These are phyloP conservation scores for Latheticus oryzae DNA, from an alignment of 2,888 invertebrate species.

Conservation along the genomic window DNA sequence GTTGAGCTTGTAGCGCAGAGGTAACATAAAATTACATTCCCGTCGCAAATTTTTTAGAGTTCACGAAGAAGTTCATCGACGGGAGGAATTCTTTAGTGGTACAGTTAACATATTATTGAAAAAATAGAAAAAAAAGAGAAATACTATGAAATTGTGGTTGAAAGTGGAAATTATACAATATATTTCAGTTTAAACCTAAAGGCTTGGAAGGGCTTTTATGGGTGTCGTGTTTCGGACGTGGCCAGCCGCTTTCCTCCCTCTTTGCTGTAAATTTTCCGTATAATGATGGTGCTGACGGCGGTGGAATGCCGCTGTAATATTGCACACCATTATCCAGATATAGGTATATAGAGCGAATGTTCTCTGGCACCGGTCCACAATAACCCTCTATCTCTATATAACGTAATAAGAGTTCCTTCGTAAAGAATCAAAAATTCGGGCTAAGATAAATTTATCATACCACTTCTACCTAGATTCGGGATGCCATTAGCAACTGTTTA, in stretches of 20 bases:
- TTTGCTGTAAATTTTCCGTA: slow-evolving; percentile 61
- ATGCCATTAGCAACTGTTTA: slow-evolving; percentile 37
- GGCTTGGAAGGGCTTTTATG: slow-evolving; percentile 12
- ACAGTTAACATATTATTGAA: background rate
- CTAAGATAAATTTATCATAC: slow-evolving; percentile 22
- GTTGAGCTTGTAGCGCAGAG: slow-evolving; percentile 19
- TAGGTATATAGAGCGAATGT: slow-evolving; percentile 48
- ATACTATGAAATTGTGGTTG: no score
- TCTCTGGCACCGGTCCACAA: slow-evolving; percentile 5
- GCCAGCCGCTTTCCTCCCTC: slow-evolving; percentile 38
- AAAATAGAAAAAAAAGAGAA: no score
- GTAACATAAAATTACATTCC: slow-evolving; percentile 35
- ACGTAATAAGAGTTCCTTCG: no score
- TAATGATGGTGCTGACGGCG: slow-evolving; percentile 61
- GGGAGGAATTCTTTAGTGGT: slow-evolving; percentile 16
- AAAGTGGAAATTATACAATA: slow-evolving; percentile 18
- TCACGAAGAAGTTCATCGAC: slow-evolving; percentile 28
- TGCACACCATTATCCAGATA: slow-evolving; percentile 49
- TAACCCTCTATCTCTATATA: no score
- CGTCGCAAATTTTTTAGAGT: slow-evolving; percentile 20
- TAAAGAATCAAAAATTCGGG: slow-evolving; percentile 18
- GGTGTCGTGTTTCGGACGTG: slow-evolving; percentile 35
- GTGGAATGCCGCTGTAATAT: slow-evolving; percentile 60
- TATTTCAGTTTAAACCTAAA: no score
- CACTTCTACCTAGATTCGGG: background rate